Evolutionary conservation across 2,888 invertebrate genomes (phyloP), one percentile per base, ranked within the genome.

Genomic region (Hyppa rectilinea): DNA sequence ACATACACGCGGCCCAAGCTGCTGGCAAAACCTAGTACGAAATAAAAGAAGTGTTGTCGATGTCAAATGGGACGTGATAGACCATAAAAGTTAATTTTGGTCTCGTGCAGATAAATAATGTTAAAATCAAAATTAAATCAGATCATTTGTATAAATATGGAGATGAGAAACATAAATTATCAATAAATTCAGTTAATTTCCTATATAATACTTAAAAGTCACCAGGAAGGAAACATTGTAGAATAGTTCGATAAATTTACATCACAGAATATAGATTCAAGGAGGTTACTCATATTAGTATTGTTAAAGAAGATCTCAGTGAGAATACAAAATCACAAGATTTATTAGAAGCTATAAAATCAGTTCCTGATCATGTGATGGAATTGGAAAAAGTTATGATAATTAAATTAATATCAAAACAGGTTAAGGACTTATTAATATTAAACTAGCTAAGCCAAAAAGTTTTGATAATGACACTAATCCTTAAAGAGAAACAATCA

Each of bases 221-320:
- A 81, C 10, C 72, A 81, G 82, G 84, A 82, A 82, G 79, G 40
- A 56, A 59, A 20, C n/a, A 52, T 65, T 23, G 34, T 23, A n/a
- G 47, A 64, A 49, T 20, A 23, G 31, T 38, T 65, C 47, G 12
- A 61, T 64, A 29, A 10, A 49, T 61, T 45, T 20, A 20, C 10
- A 67, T 38, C 23, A 45, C 2, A 55, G 6, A 43, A 31, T 52
- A 73, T 20, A 47, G n/a, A 78, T 26, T 52, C 26, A 1, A 23
- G 17, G 70, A 69, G 56, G 45, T 55, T 50, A 72, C 10, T 29
- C 4, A 40, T 0, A 31, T 20, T 23, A 31, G 3, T 31, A 31
- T 52, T 52, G 0, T 34, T 34, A 6, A 17, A 34, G 10, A 71
- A 29, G 9, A 36, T 36, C 6, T 29, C 0, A 43, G 0, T 34